phyloP scores from a whole-genome alignment of 37 sponge, comb jelly and placozoan species.

The Bolinopsis microptera region DNA sequence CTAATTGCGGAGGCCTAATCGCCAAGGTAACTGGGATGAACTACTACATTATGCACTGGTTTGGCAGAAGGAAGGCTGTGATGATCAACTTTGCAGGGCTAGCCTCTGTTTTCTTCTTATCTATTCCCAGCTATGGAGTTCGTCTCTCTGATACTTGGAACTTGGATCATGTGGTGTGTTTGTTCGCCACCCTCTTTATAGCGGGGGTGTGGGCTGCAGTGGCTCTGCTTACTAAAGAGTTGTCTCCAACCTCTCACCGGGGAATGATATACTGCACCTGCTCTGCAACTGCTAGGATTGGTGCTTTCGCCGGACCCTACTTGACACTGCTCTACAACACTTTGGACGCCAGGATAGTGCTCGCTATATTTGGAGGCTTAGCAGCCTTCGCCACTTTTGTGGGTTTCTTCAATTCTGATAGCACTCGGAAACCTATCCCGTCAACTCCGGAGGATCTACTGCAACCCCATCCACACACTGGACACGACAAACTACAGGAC shows the following conservation, averaged over 20 bases:
- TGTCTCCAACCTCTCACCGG: slow-evolving; percentile 27
- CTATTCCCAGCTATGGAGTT: background rate
- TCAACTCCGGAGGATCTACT: background rate
- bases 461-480: background rate
- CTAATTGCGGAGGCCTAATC: background rate
- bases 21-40: background rate
- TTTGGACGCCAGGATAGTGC: background rate
- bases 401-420: background rate
- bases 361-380: background rate
- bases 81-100: background rate
- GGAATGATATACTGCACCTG: background rate
- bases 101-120: background rate
- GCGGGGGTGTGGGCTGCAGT: background rate
- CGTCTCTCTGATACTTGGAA: background rate
- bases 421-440: background rate
- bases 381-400: background rate
- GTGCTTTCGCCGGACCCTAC: slow-evolving; percentile 9
- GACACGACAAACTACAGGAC: background rate
- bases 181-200: background rate
- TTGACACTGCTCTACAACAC: background rate
- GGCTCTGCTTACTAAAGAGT: background rate
- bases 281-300: slow-evolving; percentile 19
- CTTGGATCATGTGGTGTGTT: background rate
- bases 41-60: background rate
- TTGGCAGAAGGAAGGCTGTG: slow-evolving; percentile 9